These are phyloP conservation scores for Esox masquinongy DNA, from an alignment of 2,797 vertebrate genomes.

Conservation along the genomic window DNA sequence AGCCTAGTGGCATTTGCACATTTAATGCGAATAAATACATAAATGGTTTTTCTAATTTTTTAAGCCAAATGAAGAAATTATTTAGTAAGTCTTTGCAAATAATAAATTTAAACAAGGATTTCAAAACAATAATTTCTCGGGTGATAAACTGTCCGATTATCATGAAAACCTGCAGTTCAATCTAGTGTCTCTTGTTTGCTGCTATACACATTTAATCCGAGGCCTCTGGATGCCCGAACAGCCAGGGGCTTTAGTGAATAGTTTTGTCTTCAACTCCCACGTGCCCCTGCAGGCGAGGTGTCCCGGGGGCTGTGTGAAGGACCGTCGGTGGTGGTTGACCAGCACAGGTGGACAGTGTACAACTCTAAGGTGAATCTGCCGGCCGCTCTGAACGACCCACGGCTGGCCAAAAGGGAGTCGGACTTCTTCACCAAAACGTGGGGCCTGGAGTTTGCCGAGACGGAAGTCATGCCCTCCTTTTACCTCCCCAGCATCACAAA, in stretches of 20 bases:
- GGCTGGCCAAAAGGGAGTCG: slow-evolving; percentile 94
- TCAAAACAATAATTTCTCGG: no score
- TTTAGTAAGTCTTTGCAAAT: no score
- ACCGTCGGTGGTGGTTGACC: slow-evolving; percentile 91
- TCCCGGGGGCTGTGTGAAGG: slow-evolving; percentile 80
- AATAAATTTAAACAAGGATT: no score
- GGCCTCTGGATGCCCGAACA: no score
- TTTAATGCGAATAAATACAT: no score
- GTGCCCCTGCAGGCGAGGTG: slow-evolving; percentile 71
- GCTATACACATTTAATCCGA: no score
- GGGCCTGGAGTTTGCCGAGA: slow-evolving; percentile 95
- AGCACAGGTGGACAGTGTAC: slow-evolving; percentile 94
- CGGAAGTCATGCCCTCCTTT: slow-evolving; percentile 90
- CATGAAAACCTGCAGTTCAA: no score
- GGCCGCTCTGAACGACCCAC: slow-evolving; percentile 94
- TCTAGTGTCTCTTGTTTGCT: no score
- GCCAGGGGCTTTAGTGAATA: background rate
- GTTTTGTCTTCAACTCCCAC: background rate
- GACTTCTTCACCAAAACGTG: slow-evolving; percentile 99
- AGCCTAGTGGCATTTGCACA: no score
- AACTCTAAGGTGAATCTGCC: slow-evolving; percentile 99
- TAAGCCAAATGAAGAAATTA: no score
- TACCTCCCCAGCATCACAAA: slow-evolving; percentile 92
- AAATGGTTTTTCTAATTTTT: no score
- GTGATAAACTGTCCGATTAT: no score